A percentile compares a stretch with the other conserved stretches of the same genome.
Conservation (phyloP, 2,797 vertebrate species). For the Avahi laniger region DNA sequence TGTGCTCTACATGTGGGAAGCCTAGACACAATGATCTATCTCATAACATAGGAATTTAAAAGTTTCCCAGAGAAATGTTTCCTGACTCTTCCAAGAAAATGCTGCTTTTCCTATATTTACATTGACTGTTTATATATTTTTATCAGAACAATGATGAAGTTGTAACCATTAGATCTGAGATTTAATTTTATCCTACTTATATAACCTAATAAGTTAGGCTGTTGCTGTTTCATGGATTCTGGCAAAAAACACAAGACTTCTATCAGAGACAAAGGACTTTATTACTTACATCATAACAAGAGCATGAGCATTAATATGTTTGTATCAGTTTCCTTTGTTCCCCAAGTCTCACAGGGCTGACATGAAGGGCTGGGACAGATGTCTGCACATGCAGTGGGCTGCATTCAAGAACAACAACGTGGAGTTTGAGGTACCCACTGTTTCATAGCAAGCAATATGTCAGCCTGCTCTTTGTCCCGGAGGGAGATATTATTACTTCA, state of each 20-base stretch:
- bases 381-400: background rate
- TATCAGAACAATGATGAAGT: background rate
- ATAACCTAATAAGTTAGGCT: background rate
- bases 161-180: background rate
- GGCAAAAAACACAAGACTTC: background rate
- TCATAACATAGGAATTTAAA: background rate
- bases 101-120: background rate
- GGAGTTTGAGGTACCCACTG: background rate
- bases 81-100: background rate
- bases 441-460: background rate
- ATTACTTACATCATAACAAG: background rate
- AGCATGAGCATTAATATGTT: background rate
- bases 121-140: background rate
- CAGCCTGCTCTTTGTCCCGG: background rate
- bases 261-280: background rate
- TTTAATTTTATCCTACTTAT: constrained; percentile 29
- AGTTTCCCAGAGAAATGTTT: background rate
- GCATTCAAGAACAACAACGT: background rate
- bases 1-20: background rate
- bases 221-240: background rate
- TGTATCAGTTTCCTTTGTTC: background rate
- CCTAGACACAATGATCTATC: background rate
- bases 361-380: background rate
- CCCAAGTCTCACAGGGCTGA: background rate
- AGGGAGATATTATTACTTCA: background rate